Conservation (phyloP, 2,888 invertebrate species). For the Poecilus cupreus region DNA sequence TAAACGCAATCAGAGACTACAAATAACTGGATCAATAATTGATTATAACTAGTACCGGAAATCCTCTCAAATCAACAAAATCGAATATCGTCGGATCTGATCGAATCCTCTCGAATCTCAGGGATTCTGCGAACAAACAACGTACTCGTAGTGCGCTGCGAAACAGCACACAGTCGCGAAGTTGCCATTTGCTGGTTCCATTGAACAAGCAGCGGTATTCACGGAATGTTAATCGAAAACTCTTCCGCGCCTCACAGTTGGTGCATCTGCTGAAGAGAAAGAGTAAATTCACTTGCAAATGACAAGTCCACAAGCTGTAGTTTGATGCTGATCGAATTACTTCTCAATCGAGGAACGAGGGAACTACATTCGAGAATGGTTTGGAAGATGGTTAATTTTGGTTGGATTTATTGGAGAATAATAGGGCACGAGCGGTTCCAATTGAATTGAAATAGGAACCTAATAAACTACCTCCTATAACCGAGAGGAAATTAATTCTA, state of each 20-base stretch:
- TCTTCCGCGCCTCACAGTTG: neutral
- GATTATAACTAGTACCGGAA: no score
- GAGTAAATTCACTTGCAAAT: slow-evolving; percentile 23
- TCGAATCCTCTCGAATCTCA: no score
- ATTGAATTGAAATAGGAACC: no score
- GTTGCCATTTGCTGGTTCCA: slow-evolving; percentile 30
- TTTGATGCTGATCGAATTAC: neutral
- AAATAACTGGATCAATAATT: no score
- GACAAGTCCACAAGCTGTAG: neutral
- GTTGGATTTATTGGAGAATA: no score
- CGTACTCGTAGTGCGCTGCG: neutral
- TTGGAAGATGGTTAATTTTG: no score
- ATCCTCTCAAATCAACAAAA: no score
- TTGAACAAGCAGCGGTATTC: slow-evolving; percentile 15
- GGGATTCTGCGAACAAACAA: slow-evolving; percentile 7
- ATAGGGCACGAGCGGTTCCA: no score
- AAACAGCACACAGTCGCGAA: neutral
- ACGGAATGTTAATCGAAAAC: slow-evolving; percentile 34
- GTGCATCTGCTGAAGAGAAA: slow-evolving; percentile 15
- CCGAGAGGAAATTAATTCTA: no score
- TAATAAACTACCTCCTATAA: no score
- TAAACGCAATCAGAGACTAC: no score
- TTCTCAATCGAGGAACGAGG: neutral
- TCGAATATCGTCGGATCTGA: no score
- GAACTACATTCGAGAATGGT: neutral